Evolutionary conservation across 2,797 vertebrate species (phyloP).

Genomic region (Argya squamiceps): DNA sequence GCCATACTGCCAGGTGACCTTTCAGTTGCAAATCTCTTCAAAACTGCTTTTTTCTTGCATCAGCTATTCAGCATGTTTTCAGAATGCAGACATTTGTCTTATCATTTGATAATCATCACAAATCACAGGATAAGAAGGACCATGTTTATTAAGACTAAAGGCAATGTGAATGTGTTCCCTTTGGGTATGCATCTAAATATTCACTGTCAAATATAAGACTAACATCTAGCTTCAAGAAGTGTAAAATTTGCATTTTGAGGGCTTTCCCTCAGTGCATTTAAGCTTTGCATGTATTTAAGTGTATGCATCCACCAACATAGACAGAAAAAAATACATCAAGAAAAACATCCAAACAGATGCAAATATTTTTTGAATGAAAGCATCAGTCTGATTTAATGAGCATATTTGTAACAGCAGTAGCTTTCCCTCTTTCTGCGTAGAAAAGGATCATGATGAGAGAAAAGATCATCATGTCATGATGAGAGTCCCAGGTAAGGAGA

Average conservation of each 20-base stretch:
- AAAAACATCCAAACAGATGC: background rate
- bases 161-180: background rate
- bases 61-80: background rate
- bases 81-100: background rate
- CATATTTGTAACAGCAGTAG: background rate
- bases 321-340: background rate
- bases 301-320: background rate
- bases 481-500: background rate
- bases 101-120: background rate
- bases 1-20: background rate
- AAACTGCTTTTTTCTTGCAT: background rate
- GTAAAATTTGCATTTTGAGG: background rate
- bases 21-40: background rate
- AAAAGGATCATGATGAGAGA: background rate
- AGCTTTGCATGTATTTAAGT: background rate
- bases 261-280: background rate
- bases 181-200: background rate
- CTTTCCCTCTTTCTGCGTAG: background rate
- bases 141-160: background rate
- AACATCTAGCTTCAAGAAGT: background rate
- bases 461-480: background rate
- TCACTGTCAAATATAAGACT: background rate
- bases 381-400: background rate
- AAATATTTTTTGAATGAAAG: constrained; percentile 5
- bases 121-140: background rate